phyloP scores from a whole-genome alignment of 2,797 vertebrate genomes.

The Epinephelus malabaricus region DNA sequence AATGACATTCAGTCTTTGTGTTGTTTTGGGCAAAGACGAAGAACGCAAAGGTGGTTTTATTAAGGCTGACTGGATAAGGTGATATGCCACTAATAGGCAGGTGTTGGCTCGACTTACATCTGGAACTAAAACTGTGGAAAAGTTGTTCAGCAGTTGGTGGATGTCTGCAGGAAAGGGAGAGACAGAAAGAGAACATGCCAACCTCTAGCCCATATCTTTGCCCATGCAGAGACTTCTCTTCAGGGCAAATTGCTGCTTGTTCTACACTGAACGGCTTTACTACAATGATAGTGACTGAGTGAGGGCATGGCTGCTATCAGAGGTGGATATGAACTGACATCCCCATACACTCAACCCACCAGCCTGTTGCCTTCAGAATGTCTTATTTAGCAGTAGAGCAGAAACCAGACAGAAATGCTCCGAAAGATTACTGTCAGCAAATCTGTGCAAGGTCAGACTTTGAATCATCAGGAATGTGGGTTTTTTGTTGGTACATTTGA shows the following conservation, averaged over 20 bases:
- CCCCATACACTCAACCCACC: constrained; percentile 59
- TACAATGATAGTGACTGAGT: constrained; percentile 66
- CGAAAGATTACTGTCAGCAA: constrained; percentile 57
- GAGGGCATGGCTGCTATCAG: constrained; percentile 62
- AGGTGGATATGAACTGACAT: constrained; percentile 75
- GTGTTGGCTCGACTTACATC: constrained; percentile 64
- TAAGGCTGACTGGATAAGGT: constrained; percentile 59
- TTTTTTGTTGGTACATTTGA: constrained; percentile 2
- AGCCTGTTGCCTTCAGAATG: constrained; percentile 72
- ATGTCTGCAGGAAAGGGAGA: constrained; percentile 47
- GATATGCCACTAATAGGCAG: constrained; percentile 65
- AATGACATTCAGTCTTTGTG: neutral
- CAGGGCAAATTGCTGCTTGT: constrained; percentile 61
- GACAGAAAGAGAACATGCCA: constrained; percentile 59
- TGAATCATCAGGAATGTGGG: constrained; percentile 10
- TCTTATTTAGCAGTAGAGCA: constrained; percentile 75
- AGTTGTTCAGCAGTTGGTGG: constrained; percentile 43
- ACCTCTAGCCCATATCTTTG: constrained; percentile 58
- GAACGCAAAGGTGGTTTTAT: constrained; percentile 43
- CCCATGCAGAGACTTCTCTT: constrained; percentile 62
- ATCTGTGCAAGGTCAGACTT: constrained; percentile 16
- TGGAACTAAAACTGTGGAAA: constrained; percentile 61
- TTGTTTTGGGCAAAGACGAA: constrained; percentile 20
- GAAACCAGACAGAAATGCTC: constrained; percentile 68
- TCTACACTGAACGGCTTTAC: constrained; percentile 60